These are phyloP conservation scores for Thryonomys swinderianus DNA, from an alignment of 2,113 vertebrate species.

Conservation along the genomic window DNA sequence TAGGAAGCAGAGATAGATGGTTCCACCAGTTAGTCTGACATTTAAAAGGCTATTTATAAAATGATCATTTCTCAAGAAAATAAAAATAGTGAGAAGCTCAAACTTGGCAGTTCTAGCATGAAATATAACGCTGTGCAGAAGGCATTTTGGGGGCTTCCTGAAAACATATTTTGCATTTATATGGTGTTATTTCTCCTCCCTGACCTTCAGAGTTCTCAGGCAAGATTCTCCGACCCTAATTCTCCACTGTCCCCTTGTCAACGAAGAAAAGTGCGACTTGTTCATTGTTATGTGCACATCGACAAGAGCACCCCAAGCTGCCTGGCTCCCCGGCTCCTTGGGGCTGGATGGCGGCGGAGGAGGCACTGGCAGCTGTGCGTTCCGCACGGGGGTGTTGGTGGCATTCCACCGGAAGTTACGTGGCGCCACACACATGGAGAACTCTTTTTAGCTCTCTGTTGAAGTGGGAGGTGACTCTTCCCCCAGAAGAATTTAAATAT, in stretches of 20 bases:
- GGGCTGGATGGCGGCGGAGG: neutral
- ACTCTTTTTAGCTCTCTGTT: slow-evolving; percentile 21
- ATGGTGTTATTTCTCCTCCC: neutral
- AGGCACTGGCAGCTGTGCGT: neutral
- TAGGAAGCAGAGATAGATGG: slow-evolving; percentile 50
- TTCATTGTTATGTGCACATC: fast-evolving
- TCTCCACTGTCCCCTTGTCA: neutral
- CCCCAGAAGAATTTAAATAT: neutral
- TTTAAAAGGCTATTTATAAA: slow-evolving; percentile 80
- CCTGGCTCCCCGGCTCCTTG: fast-evolving
- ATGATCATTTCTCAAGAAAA: slow-evolving; percentile 72
- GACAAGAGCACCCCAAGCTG: fast-evolving
- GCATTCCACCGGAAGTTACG: neutral
- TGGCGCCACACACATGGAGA: neutral
- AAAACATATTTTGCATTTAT: neutral
- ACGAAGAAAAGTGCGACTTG: too few species aligned
- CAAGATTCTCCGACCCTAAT: neutral
- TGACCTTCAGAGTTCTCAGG: neutral
- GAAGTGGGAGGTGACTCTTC: slow-evolving; percentile 47
- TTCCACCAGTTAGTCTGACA: slow-evolving; percentile 66
- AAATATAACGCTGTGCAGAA: neutral
- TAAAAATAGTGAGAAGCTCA: slow-evolving; percentile 75
- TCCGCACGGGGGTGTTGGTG: neutral
- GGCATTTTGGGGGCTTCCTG: slow-evolving; percentile 15
- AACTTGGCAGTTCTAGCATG: slow-evolving; percentile 40